Evolutionary conservation across 2,113 vertebrate species (phyloP).

Genomic region (Piaya cayana): DNA sequence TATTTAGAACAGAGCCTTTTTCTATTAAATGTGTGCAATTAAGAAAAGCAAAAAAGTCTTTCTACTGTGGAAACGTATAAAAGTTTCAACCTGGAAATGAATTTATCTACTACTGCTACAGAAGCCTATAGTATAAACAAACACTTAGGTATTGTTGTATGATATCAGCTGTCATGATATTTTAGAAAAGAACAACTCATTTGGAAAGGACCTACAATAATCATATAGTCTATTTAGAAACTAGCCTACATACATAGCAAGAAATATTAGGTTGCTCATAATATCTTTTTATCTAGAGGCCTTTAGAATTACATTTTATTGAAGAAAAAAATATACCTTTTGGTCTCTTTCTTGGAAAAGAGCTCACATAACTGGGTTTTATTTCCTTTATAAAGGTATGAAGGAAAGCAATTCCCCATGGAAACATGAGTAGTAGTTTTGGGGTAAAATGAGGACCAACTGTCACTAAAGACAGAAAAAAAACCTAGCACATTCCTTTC

Average conservation of each 20-base stretch:
- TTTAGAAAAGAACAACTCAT: background rate
- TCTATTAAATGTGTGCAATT: background rate
- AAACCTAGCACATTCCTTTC: background rate
- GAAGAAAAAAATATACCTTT: background rate
- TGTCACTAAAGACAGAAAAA: background rate
- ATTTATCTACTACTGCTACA: background rate
- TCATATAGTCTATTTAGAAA: background rate
- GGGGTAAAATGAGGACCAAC: background rate
- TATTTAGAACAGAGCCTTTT: background rate
- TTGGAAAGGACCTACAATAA: background rate
- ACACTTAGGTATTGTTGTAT: background rate
- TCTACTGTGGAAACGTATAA: background rate
- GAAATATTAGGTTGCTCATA: background rate
- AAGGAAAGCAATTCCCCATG: background rate
- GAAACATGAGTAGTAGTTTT: background rate
- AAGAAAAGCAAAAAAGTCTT: background rate
- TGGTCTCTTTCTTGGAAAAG: background rate
- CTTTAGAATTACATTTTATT: background rate
- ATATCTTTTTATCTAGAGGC: background rate
- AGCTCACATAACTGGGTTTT: background rate
- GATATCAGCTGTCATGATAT: background rate
- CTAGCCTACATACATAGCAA: background rate
- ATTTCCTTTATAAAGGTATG: background rate
- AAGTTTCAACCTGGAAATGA: rapidly evolving
- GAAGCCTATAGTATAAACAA: background rate